Percentiles rank a stretch among this genome's conserved stretches.
Conservation (phyloP, 2,888 invertebrate genomes). For the Dicyrtoma fusca region DNA sequence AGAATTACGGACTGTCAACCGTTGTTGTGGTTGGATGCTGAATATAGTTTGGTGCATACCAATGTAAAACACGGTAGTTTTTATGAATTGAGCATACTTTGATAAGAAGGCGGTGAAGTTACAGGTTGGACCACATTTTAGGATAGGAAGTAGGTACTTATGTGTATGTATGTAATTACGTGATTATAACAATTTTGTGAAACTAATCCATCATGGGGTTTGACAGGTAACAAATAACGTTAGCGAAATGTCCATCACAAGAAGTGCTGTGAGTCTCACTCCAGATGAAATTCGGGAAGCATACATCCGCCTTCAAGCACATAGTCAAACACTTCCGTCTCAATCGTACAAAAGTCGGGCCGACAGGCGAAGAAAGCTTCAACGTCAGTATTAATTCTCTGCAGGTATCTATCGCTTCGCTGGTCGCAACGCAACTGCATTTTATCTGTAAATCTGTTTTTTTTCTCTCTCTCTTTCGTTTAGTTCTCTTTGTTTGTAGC, state of each 20-base stretch:
- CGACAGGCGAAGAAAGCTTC: conserved; percentile 34
- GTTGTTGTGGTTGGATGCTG: too few species aligned
- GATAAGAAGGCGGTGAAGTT: too few species aligned
- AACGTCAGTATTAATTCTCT: neutral
- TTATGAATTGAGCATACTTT: too few species aligned
- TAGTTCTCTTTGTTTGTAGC: too few species aligned
- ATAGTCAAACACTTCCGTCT: conserved; percentile 59
- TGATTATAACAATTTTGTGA: neutral
- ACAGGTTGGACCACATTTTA: too few species aligned
- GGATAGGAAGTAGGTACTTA: neutral
- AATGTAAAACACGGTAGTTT: too few species aligned
- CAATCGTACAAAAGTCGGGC: conserved; percentile 53
- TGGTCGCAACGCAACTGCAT: too few species aligned
- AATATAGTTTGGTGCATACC: too few species aligned
- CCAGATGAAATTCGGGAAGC: conserved; percentile 83
- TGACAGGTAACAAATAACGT: conserved; percentile 39
- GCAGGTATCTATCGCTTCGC: neutral
- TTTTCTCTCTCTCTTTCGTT: too few species aligned
- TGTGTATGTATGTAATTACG: neutral
- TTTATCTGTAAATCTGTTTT: too few species aligned
- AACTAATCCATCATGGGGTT: neutral
- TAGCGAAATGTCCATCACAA: conserved; percentile 38
- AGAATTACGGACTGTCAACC: too few species aligned
- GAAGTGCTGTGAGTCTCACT: conserved; percentile 63
- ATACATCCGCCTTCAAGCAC: conserved; percentile 71